Evolutionary conservation across 2,113 vertebrate genomes (phyloP), one percentile per base, ranked within the genome.

Genomic region (Tachuris rubrigastra): DNA sequence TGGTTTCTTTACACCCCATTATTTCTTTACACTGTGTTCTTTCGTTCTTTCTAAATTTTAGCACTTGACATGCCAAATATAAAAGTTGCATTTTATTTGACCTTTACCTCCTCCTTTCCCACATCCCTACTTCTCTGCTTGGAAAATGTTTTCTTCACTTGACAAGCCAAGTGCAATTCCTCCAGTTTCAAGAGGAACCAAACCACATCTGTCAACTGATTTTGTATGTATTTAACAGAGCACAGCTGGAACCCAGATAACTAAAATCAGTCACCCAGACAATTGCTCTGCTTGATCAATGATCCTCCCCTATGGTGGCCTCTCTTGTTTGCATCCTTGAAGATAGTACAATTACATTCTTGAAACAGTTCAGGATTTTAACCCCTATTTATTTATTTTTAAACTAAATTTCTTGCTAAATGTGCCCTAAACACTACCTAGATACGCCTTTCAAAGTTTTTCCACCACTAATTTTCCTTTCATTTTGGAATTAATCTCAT

Each of bases 71-170:
- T 24, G 28, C n/a, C 28, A 81, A 77, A 86, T 92, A 80, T 9
- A 66, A 58, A 95, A 93, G 37, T 9, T 67, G 55, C 17, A 21
- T 76, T 84, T 84, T 62, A 25, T 63, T 93, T 74, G 15, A 80
- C 76, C 68, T 94, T 77, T 88, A 59, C 62, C 18, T 83, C 2
- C 19, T 92, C 30, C 31, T 76, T 93, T 80, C 37, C 47, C 49
- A 60, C 60, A 79, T 68, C 83, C 25, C 47, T 77, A 25, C 16
- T 77, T 80, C 25, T 65, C 37, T 63, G 3, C 62, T 86, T 77
- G 55, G 76, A 92, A 85, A 88, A 67, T 77, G 19, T 84, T 88
- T 95, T 93, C 86, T 92, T 95, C 90, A 74, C 46, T 95, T 90
- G 79, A 89, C 56, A 92, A 75, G 60, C 35, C 50, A 77, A 84